Conservation (phyloP, 2,888 invertebrate genomes). For the Trichogramma dendrolimi region DNA sequence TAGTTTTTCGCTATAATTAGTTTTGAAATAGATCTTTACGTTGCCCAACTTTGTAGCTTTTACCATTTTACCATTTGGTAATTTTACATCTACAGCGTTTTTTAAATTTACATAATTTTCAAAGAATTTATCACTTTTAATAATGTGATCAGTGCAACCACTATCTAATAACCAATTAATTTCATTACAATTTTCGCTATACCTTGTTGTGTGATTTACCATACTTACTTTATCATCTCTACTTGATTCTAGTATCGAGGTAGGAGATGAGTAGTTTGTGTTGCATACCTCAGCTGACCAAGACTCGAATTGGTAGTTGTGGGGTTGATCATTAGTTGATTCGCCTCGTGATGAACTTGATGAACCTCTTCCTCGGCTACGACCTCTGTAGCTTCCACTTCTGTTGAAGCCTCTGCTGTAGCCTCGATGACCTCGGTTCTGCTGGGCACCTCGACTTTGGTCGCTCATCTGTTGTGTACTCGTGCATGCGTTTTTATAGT, state of each 20-base stretch:
- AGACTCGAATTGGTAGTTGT: not conserved
- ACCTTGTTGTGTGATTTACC: not conserved
- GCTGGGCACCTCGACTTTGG: no score
- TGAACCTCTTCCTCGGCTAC: not conserved
- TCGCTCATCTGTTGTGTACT: not conserved
- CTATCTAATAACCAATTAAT: conserved; percentile 28
- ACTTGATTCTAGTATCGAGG: not conserved
- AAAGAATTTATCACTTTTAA: conserved; percentile 20
- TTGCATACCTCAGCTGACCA: conserved; percentile 1
- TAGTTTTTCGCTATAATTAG: conserved; percentile 2
- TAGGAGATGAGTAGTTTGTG: not conserved
- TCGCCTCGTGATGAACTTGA: not conserved
- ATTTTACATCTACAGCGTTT: conserved; percentile 25
- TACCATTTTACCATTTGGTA: conserved; percentile 21
- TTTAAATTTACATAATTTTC: conserved; percentile 20
- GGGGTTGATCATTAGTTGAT: not conserved
- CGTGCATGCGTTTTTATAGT: not conserved
- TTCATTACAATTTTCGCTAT: conserved; percentile 5
- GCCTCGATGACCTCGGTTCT: no score
- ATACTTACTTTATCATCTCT: not conserved
- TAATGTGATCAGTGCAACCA: conserved; percentile 28
- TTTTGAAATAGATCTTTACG: conserved; percentile 13
- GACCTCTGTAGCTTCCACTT: conserved; percentile 1
- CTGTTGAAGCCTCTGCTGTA: no score
- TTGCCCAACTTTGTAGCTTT: conserved; percentile 24